Conservation (phyloP, 2,113 vertebrate genomes). For the Dunckerocampus dactyliophorus region DNA sequence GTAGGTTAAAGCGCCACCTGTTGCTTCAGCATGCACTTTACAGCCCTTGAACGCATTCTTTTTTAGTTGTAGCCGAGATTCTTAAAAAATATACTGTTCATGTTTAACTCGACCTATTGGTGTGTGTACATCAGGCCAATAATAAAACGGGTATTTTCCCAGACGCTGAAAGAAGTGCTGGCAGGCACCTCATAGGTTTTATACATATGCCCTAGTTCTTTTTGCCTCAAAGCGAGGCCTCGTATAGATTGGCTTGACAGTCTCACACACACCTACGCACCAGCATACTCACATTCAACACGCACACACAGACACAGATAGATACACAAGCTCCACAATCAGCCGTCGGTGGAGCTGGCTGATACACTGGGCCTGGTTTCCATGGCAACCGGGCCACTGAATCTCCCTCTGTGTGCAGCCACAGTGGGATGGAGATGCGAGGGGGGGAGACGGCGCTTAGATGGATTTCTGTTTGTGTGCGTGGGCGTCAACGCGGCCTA, state of each 20-base stretch:
- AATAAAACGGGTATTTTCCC: too few species aligned
- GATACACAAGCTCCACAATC: constrained; percentile 59
- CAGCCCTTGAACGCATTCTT: not conserved
- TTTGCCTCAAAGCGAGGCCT: constrained; percentile 48
- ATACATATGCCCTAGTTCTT: constrained; percentile 25
- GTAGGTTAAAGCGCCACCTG: not conserved
- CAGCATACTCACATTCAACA: constrained; percentile 35
- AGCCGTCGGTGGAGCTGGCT: constrained; percentile 60
- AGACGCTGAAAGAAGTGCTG: constrained; percentile 5
- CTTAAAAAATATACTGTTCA: too few species aligned
- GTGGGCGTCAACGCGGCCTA: constrained; percentile 14
- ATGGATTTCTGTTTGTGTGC: constrained; percentile 35
- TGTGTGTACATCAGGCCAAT: too few species aligned
- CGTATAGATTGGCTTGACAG: constrained; percentile 66
- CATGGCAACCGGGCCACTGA: constrained; percentile 71
- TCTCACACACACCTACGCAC: constrained; percentile 71
- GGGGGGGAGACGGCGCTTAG: constrained; percentile 44
- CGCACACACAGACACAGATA: constrained; percentile 35
- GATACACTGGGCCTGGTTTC: constrained; percentile 74
- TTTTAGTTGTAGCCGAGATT: too few species aligned
- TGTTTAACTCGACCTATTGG: too few species aligned
- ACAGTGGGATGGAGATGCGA: constrained; percentile 62
- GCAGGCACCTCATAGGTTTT: constrained; percentile 8
- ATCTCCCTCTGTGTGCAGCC: constrained; percentile 62
- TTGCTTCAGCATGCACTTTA: not conserved